A percentile compares a stretch with the other conserved stretches of the same genome.
Evolutionary conservation across 64 coral and sea anemone genomes (phyloP).

Genomic region (Stichodactyla mertensii): DNA sequence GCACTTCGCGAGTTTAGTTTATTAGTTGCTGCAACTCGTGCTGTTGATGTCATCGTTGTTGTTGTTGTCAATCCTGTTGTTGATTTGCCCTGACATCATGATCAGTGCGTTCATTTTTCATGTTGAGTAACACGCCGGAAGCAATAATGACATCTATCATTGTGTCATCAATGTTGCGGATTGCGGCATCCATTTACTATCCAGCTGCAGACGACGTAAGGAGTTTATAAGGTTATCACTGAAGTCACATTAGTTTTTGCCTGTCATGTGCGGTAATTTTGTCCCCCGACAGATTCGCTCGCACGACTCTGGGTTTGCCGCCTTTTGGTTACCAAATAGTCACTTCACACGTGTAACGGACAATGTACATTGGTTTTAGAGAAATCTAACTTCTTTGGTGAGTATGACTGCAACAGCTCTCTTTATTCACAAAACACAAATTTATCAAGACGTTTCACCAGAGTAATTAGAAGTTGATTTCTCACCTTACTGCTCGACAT

Average conservation of each 20-base stretch:
- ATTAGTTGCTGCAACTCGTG: too few relatives aligned
- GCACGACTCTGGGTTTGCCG: background rate
- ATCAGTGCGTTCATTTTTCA: too few relatives aligned
- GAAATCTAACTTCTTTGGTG: background rate
- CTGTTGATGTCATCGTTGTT: too few relatives aligned
- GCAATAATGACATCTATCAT: background rate
- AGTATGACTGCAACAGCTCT: background rate
- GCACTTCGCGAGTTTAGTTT: too few relatives aligned
- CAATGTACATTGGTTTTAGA: background rate
- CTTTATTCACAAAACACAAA: background rate
- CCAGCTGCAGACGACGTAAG: background rate
- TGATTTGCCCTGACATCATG: too few relatives aligned
- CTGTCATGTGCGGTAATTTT: background rate
- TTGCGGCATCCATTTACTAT: background rate
- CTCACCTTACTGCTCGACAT: too few relatives aligned
- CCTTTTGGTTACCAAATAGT: background rate
- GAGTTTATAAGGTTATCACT: conserved; percentile 1
- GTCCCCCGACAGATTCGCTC: background rate
- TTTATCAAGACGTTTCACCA: too few relatives aligned
- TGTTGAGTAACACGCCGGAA: background rate
- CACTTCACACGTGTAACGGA: background rate
- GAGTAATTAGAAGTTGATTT: too few relatives aligned
- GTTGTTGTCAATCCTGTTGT: too few relatives aligned
- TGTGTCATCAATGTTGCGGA: background rate
- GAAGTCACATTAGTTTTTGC: background rate